Conservation (phyloP, 2,113 vertebrate species). For the Salminus brasiliensis region DNA sequence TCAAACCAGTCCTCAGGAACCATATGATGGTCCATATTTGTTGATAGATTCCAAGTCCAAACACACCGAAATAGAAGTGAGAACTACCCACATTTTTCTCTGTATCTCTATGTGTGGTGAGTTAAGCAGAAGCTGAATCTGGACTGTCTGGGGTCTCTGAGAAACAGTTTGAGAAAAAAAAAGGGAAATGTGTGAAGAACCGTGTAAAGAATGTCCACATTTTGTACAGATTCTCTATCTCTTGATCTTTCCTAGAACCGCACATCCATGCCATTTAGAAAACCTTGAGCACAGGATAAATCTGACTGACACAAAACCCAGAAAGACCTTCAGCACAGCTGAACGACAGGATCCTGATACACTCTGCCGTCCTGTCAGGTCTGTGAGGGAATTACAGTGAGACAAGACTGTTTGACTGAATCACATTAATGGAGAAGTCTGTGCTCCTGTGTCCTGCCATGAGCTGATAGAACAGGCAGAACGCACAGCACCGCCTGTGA, state of each 20-base stretch:
- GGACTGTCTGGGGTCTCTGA: too few species aligned
- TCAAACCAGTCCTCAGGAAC: too few species aligned
- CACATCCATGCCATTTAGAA: background rate
- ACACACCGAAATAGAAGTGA: too few species aligned
- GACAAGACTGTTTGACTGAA: constrained; percentile 23
- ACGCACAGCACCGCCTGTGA: constrained; percentile 35
- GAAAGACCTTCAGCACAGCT: background rate
- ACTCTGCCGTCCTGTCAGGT: constrained; percentile 17
- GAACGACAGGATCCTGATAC: background rate
- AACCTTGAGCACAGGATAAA: background rate
- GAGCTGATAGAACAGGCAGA: constrained; percentile 30
- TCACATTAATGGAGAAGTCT: constrained; percentile 35
- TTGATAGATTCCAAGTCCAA: too few species aligned
- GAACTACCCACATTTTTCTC: too few species aligned
- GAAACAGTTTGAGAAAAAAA: too few species aligned
- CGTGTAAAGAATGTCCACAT: too few species aligned
- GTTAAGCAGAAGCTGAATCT: too few species aligned
- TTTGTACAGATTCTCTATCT: background rate
- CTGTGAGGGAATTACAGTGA: background rate
- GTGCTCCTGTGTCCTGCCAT: constrained; percentile 8
- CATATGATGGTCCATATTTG: too few species aligned
- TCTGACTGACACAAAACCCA: constrained; percentile 2
- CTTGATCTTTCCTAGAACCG: background rate
- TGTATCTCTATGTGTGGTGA: too few species aligned
- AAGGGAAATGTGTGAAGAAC: too few species aligned